Evolutionary conservation across 2,888 invertebrate genomes (phyloP), one percentile per base, ranked within the genome.

Genomic region (Drosophila austrosaltans): DNA sequence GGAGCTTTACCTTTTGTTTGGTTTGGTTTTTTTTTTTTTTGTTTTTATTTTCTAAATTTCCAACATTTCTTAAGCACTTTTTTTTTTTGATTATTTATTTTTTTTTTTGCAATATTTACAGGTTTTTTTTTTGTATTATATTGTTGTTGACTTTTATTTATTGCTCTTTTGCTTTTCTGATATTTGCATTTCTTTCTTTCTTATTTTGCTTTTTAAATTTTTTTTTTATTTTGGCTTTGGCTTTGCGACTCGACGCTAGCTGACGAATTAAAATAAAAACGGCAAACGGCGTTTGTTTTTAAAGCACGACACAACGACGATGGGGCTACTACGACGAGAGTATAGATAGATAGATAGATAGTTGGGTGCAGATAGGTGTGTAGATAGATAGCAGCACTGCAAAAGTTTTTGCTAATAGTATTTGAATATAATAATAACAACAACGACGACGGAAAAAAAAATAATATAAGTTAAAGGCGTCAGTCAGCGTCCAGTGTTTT

Each of bases 221-320:
- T 28, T 28, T 28, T 65, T 58, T 66, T 62, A 66, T 59, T 48
- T 53, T 68, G 48, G 71, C 80, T 70, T 64, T 68, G 69, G 68
- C 69, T 75, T 59, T 66, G 72, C 75, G 44, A 67, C 75, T 63
- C 63, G 72, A 68, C 75, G 54, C 67, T 67, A 74, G 72, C 61
- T 72, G 72, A 74, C 74, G 71, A 69, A 79, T 77, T 75, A 82
- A 42, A 82, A 85, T 48, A 72, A 75, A 69, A 82, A 78, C 78
- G 76, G 59, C 59, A 66, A 66, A 72, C 68, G 70, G 58, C 70
- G 79, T 69, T 72, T 77, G 79, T 66, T 79, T 72, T 69, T 72
- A 72, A 72, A 48, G 71, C 71, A 68, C 68, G 68, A 42, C 68
- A 65, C 71, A 73, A 32, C 71, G 71, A 63, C 63, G 63, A 42